Evolutionary conservation across 2,888 invertebrate genomes (phyloP).

Genomic region (Drosophila algonquin): DNA sequence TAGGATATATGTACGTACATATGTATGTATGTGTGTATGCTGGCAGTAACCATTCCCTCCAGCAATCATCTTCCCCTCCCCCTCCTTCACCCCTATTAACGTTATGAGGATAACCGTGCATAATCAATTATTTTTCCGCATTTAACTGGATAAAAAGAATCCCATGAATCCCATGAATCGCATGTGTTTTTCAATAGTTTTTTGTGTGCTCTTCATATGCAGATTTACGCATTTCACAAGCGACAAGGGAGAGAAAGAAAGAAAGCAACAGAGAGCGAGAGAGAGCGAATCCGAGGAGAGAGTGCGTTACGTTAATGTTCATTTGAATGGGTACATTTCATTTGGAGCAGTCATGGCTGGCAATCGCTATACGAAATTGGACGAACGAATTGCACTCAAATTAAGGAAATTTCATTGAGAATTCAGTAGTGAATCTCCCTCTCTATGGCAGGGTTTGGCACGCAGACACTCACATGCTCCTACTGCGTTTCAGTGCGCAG

Average conservation of each 20-base stretch:
- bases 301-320: slow-evolving; percentile 19
- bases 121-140: slow-evolving; percentile 79
- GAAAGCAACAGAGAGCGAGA: not conserved
- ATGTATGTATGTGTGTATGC: not conserved
- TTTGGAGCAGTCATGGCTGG: not conserved
- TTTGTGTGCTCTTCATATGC: slow-evolving; percentile 27
- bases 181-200: slow-evolving; percentile 27
- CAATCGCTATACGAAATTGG: not conserved
- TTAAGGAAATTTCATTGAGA: not conserved
- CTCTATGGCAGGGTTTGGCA: no score
- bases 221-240: slow-evolving; percentile 42
- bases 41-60: slow-evolving; percentile 3
- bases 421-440: no score
- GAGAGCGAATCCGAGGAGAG: no score
- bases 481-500: no score
- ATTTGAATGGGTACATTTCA: slow-evolving; percentile 20
- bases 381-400: not conserved
- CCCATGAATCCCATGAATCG: not conserved
- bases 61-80: not conserved
- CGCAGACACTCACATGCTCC: no score
- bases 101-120: slow-evolving; percentile 70
- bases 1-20: slow-evolving; percentile 3
- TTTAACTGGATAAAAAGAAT: slow-evolving; percentile 58
- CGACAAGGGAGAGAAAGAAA: not conserved
- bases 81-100: no score